Base-by-base conservation (phyloP, 1,140 invertebrate species). In the Macrosteles quadrilineatus region DNA sequence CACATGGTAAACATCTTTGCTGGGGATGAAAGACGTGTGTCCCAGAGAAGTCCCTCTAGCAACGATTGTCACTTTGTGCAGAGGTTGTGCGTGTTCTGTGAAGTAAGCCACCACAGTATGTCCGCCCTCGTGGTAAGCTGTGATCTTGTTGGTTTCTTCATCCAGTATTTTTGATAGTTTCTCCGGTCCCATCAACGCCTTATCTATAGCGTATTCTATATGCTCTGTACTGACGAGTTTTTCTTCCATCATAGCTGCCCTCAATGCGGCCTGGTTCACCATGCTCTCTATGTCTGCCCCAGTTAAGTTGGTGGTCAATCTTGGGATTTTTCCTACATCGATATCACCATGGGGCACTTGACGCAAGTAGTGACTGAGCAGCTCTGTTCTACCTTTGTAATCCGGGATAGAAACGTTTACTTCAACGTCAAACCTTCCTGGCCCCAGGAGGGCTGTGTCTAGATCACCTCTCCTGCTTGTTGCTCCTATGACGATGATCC, bases 71-170 rank as follows among this genome's bases (percentile, higher is more conserved):
- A 90, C 87, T 78, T 87, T 87, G 81, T 97, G 94, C 29, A 97
- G 81, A 0, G 94, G 91, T 77, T 91, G 89, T 9, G 94, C 86
- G 80, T 85, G 88, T 83, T 94, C 94, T 0, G 96, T 98, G 76
- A 90, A 98, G 80, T 90, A 92, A 9, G 94, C 91, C 21, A 98
- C 97, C 57, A 98, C 83, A 0, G 96, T 94, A 82, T 99, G 97
- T 0, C 97, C 97, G 9, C 93, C 94, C 83, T 99, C 97, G 78
- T 99, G 97, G 81, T 93, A 98, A 11, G 97, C 97, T 6, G 96
- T 98, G 72, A 96, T 92, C n/a, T 19, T 68, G 80, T 97, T 98
- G 1, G 90, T 90, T 78, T 98, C 92, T 76, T 95, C 92, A 76
- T 98, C 95, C 0, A 92, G 90, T 73, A 97, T 87, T 50, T 90